A percentile compares a stretch with the other conserved stretches of the same genome.
phyloP scores from a whole-genome alignment of 1,140 invertebrate species.

The Mamestra configurata region DNA sequence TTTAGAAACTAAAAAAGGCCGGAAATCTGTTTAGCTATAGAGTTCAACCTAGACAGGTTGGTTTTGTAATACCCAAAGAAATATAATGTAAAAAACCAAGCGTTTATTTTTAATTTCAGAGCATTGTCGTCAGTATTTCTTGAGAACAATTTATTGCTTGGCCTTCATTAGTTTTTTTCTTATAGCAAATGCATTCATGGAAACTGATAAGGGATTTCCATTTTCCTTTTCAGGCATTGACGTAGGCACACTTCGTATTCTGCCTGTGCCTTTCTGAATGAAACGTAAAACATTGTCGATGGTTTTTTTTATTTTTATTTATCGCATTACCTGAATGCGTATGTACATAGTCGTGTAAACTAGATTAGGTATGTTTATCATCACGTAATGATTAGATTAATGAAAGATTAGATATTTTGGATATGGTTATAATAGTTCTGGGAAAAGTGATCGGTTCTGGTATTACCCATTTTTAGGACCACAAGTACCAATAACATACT shows the following conservation, averaged over 20 bases:
- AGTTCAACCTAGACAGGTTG: too few species aligned
- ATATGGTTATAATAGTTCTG: neutral
- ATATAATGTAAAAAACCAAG: neutral
- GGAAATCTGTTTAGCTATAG: too few species aligned
- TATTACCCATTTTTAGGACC: neutral
- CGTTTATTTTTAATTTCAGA: too few species aligned
- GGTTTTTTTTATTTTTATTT: too few species aligned
- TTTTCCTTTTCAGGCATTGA: conserved; percentile 18
- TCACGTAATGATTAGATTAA: conserved; percentile 4
- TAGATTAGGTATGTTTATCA: neutral
- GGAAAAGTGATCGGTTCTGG: neutral
- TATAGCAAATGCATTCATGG: conserved; percentile 32
- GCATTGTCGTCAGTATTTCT: neutral
- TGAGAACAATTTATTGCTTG: neutral
- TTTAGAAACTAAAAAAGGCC: too few species aligned
- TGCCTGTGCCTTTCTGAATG: neutral
- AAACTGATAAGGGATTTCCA: conserved; percentile 16
- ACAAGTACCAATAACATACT: neutral
- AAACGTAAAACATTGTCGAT: neutral
- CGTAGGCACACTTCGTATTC: neutral
- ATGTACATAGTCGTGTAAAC: too few species aligned
- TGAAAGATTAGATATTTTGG: neutral
- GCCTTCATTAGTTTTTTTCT: conserved; percentile 1
- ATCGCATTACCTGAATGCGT: too few species aligned
- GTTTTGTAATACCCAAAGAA: too few species aligned